phyloP scores from a whole-genome alignment of 1,140 invertebrate genomes.

The Limonius californicus region DNA sequence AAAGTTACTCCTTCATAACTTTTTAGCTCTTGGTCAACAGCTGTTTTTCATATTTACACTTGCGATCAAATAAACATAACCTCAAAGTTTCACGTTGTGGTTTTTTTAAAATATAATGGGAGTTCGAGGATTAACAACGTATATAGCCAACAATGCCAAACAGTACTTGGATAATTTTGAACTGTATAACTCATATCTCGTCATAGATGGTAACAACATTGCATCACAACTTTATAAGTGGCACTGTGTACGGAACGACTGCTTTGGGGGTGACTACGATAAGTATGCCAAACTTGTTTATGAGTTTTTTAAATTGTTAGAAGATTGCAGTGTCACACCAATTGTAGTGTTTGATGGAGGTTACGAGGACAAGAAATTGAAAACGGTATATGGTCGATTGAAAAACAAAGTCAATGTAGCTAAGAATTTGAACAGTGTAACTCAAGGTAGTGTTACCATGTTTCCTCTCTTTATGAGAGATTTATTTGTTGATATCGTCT shows the following conservation, averaged over 20 bases:
- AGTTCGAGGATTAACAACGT: slow-evolving; percentile 75
- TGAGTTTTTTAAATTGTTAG: slow-evolving; percentile 68
- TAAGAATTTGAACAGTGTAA: slow-evolving; percentile 47
- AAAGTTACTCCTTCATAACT: too few species aligned
- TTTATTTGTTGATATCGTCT: slow-evolving; percentile 66
- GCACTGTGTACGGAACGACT: slow-evolving; percentile 58
- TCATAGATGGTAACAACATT: slow-evolving; percentile 82
- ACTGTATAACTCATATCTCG: slow-evolving; percentile 65
- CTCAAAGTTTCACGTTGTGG: too few species aligned
- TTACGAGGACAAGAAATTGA: slow-evolving; percentile 69
- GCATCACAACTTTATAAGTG: slow-evolving; percentile 67
- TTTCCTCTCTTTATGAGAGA: slow-evolving; percentile 69
- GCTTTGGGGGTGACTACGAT: slow-evolving; percentile 87
- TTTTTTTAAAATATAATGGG: slow-evolving; percentile 71
- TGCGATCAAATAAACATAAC: not conserved
- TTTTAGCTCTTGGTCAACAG: too few species aligned
- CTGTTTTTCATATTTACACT: too few species aligned
- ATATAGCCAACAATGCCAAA: slow-evolving; percentile 65
- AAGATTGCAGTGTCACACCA: slow-evolving; percentile 69
- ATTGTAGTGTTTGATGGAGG: slow-evolving; percentile 83
- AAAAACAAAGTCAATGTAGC: slow-evolving; percentile 59
- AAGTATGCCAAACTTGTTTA: slow-evolving; percentile 59
- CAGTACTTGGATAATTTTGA: slow-evolving; percentile 60
- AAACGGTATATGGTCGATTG: slow-evolving; percentile 62
- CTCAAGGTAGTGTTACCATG: slow-evolving; percentile 51